A percentile compares a stretch with the other conserved stretches of the same genome.
Evolutionary conservation across 2,113 vertebrate genomes (phyloP).

Genomic region (Platanista minor): DNA sequence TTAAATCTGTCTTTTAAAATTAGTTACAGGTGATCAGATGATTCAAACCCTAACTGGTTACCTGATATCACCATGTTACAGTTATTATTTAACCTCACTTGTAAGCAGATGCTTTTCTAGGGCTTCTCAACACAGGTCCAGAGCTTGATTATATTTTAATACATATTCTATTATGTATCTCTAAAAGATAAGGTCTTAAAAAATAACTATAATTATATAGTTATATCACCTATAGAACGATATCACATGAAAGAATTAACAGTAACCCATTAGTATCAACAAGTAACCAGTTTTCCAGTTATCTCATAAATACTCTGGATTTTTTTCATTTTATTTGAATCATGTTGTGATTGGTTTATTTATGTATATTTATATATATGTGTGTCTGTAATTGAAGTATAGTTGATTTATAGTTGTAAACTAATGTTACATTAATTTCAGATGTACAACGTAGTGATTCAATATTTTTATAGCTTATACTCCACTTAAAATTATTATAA

Average conservation of each 20-base stretch:
- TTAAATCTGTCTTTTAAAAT: neutral
- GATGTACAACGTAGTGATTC: neutral
- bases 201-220: neutral
- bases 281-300: neutral
- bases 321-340: neutral
- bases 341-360: neutral
- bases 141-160: conserved; percentile 13
- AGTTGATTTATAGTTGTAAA: neutral
- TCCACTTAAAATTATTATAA: neutral
- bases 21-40: neutral
- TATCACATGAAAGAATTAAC: neutral
- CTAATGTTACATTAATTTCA: neutral
- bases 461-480: neutral
- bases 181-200: conserved; percentile 15
- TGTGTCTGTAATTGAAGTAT: neutral
- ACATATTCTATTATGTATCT: neutral
- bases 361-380: neutral
- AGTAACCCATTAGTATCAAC: neutral
- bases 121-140: neutral
- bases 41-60: neutral
- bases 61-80: neutral
- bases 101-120: conserved; percentile 2
- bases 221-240: neutral
- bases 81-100: conserved; percentile 21
- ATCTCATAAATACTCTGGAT: neutral